Base-by-base conservation (phyloP, 2,888 invertebrate species). In the Molanna angustata region DNA sequence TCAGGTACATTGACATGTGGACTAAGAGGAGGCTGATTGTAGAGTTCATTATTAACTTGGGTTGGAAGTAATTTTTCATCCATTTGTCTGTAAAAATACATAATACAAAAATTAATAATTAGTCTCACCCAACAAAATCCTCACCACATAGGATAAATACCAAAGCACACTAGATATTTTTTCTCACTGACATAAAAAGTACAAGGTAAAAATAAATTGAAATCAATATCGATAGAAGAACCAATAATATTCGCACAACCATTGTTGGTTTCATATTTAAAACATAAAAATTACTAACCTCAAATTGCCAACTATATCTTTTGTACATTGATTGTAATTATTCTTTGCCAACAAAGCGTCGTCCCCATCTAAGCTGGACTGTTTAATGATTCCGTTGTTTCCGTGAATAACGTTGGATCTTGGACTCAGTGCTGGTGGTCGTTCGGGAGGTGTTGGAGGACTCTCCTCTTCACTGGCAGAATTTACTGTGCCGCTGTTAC, bases 21-120 rank as follows among this genome's bases (percentile, higher is more conserved):
- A 44, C 60, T 60, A 18, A 56, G 55, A 42, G 61, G 44, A 43
- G 61, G 43, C 7, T 54, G 46, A 17, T 42, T 20, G 14, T 48
- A 51, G 11, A 56, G 18, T 16, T 56, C 56, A 16, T 46, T 44
- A 27, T 35, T 51, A 4, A 54, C 39, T 3, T 72, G 72, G 56
- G 73, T 71, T 1, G 74, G 73, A 1, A 74, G 73, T 14, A 72
- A 66, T 61, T 73, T 73, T 62, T 71, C 63, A 44, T 58, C 58
- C 1, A 72, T 67, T 62, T 70, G 67, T 47, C 74, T 73, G 66
- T 0, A 33, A 49, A 31, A 11, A 39, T 2, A 20, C 11, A 21
- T n/a, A 14, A 2, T 14, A 37, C 37, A 37, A 37, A 37, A 2
- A 41, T 41, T 41, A 17, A 11, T n/a, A n/a, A 2, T 6, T 42